Conservation (phyloP, 2,888 invertebrate species). For the Nasonovia ribisnigri region DNA sequence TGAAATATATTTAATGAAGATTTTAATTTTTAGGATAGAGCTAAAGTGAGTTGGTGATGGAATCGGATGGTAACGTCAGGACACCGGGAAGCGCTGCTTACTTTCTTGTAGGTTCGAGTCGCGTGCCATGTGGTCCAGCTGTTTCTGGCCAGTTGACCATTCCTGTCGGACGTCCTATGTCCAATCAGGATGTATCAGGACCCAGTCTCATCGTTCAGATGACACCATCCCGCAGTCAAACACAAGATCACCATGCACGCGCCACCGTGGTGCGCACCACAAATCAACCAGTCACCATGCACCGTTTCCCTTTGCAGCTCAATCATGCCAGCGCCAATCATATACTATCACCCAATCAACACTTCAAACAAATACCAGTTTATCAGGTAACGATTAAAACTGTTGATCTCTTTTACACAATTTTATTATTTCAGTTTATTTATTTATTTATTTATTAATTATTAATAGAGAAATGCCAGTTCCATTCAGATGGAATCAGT, state of each 20-base stretch:
- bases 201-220: constrained; percentile 62
- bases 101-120: constrained; percentile 64
- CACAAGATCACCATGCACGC: constrained; percentile 63
- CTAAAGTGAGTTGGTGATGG: constrained; percentile 63
- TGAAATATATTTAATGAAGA: background rate
- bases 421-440: background rate
- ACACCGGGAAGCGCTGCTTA: constrained; percentile 64
- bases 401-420: background rate
- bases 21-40: constrained; percentile 57
- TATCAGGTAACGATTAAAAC: constrained; percentile 44
- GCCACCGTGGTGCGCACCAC: constrained; percentile 46
- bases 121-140: constrained; percentile 60
- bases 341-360: constrained; percentile 60
- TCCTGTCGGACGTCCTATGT: constrained; percentile 61
- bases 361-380: constrained; percentile 63
- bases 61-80: constrained; percentile 63
- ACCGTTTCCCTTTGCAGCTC: constrained; percentile 60
- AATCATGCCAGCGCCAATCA: constrained; percentile 63
- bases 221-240: constrained; percentile 62
- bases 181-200: constrained; percentile 60
- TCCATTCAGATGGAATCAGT: constrained; percentile 61
- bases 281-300: constrained; percentile 62
- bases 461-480: constrained; percentile 51
- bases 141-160: constrained; percentile 62
- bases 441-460: constrained; percentile 21